Percentiles rank a stretch among this genome's conserved stretches.
Conservation (phyloP, 2,888 invertebrate species). For the Esperia sulphurella region DNA sequence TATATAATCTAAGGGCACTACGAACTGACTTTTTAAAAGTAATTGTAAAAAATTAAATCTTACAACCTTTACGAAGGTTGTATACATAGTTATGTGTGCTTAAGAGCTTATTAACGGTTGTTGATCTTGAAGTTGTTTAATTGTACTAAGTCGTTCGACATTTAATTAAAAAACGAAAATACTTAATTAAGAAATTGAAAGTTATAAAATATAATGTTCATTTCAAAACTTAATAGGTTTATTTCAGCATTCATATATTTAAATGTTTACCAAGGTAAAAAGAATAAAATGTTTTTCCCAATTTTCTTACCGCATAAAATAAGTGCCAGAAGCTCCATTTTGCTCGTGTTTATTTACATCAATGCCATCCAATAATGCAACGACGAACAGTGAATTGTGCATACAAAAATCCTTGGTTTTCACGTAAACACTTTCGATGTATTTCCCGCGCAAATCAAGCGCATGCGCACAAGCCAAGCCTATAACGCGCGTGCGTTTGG, state of each 20-base stretch:
- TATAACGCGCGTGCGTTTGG: constrained; percentile 54
- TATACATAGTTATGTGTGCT: not conserved
- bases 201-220: too few species aligned
- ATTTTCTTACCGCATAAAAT: constrained; percentile 56
- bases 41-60: too few species aligned
- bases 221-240: too few species aligned
- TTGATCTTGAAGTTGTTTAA: not conserved
- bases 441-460: constrained; percentile 30
- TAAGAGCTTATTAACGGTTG: not conserved
- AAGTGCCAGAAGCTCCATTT: constrained; percentile 54
- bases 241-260: not conserved
- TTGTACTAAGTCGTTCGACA: not conserved
- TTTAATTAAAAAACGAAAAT: too few species aligned
- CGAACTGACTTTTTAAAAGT: too few species aligned
- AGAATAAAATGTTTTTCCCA: too few species aligned
- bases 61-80: too few species aligned
- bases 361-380: constrained; percentile 18
- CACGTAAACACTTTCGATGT: constrained; percentile 38
- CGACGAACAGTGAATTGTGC: not conserved
- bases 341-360: constrained; percentile 28
- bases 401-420: constrained; percentile 16
- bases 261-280: too few species aligned
- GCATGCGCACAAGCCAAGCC: constrained; percentile 21
- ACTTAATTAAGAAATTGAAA: too few species aligned
- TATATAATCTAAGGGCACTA: too few species aligned